These are phyloP conservation scores for Xiphorhynchus erythropygius DNA, from an alignment of 2,797 vertebrate species.

Conservation along the genomic window DNA sequence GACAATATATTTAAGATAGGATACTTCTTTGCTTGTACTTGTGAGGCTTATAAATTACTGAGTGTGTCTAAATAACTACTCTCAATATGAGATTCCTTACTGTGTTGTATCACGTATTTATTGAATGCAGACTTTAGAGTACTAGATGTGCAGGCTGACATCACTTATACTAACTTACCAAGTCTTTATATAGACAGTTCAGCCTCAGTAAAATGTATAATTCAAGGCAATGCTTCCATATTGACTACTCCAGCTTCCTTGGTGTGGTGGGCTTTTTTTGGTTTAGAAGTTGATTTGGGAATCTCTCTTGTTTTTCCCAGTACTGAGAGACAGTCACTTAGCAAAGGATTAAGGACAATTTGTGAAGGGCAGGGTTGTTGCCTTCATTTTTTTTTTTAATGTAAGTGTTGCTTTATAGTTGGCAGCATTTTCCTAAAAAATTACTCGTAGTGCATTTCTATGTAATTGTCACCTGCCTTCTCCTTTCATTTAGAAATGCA, in stretches of 20 bases:
- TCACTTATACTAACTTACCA: neutral
- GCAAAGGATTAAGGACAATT: neutral
- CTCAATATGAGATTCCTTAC: neutral
- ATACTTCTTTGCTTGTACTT: neutral
- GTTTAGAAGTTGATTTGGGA: neutral
- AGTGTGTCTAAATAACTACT: neutral
- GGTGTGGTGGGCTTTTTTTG: neutral
- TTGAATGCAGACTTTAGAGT: neutral
- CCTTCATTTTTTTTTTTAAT: neutral
- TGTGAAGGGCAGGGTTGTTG: fast-evolving
- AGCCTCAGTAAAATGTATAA: neutral
- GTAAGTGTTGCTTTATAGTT: neutral
- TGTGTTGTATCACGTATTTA: neutral
- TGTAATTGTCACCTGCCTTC: neutral
- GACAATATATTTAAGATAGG: neutral
- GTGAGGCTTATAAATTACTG: neutral
- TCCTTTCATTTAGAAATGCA: slow-evolving; percentile 18
- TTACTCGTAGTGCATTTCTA: neutral
- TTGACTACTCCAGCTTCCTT: neutral
- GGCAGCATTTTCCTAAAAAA: neutral
- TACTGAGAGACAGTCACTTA: neutral
- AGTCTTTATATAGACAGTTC: neutral
- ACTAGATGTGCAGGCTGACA: neutral
- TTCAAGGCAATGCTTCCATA: neutral
- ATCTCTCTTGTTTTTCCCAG: neutral